Percentiles rank a stretch among this genome's conserved stretches.
These are phyloP conservation scores for Triops cancriformis DNA, from an alignment of 1,140 invertebrate genomes.

Conservation along the genomic window DNA sequence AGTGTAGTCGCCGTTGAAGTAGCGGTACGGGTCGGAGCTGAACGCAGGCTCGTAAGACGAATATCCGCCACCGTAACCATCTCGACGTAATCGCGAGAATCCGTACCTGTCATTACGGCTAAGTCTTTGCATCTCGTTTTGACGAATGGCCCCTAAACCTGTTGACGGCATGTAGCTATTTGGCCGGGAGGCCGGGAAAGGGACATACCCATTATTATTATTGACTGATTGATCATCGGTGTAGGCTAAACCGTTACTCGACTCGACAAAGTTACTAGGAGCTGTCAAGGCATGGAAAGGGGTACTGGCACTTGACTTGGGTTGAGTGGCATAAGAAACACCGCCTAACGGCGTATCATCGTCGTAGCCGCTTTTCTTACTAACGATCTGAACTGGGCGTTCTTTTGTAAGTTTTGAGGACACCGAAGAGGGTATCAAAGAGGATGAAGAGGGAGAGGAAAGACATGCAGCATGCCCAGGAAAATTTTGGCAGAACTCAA, in stretches of 20 bases:
- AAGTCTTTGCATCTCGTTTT: background rate
- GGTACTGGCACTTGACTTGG: background rate
- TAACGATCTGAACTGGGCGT: background rate
- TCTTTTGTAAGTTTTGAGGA: background rate
- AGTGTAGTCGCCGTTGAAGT: background rate
- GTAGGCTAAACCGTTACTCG: background rate
- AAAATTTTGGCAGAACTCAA: background rate
- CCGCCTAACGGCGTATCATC: constrained; percentile 25
- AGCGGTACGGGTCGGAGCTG: background rate
- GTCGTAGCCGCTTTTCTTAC: constrained; percentile 20
- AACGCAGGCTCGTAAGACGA: background rate
- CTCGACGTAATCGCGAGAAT: background rate
- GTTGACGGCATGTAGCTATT: background rate
- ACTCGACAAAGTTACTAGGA: background rate
- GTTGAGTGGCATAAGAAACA: constrained; percentile 4
- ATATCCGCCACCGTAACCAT: background rate
- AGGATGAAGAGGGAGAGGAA: background rate
- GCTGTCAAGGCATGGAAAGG: background rate
- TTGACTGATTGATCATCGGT: background rate
- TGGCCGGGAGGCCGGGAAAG: background rate
- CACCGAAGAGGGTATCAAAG: background rate
- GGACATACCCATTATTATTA: no score
- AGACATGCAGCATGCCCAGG: constrained; percentile 1
- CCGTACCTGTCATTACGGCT: background rate
- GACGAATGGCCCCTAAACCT: background rate